Evolutionary conservation across 1,140 invertebrate genomes (phyloP), one percentile per base, ranked within the genome.

Genomic region (Euschistus heros): DNA sequence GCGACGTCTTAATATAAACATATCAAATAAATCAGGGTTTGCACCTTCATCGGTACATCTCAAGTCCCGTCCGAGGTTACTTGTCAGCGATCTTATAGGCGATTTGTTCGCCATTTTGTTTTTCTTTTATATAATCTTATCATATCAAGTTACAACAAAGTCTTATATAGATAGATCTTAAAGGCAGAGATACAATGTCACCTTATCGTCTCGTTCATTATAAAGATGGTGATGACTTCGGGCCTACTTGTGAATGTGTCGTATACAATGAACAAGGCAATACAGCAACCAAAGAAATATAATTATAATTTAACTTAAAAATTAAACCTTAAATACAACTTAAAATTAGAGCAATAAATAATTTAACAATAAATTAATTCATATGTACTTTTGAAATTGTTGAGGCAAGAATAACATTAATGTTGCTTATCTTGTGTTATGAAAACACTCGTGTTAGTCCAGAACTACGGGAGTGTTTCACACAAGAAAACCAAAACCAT

Each of bases 231-330:
- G 22, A 27, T 57, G 54, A 57, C 54, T 57, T 57, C 54, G 8
- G 54, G 54, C 54, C 54, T 57, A 57, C 54, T 57, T 57, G 54
- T 57, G 54, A 24, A 17, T 57, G 33, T 37, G 33, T 57, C 47
- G 20, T 17, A 24, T 57, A 57, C 5, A 26, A 57, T 57, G 54
- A 57, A 57, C 24, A 57, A 57, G 54, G 24, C 54, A 24, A 57
- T 22, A 14, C 24, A 10, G 54, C 18, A 17, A 57, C 18, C 47
- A 50, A 6, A 50, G 22, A 50, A 50, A 50, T 10, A 50, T 50
- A 50, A 50, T 14, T 50, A 20, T 22, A 50, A 50, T 50, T 50
- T 18, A 50, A 50, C 22, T 6, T 50, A 50, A 4, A 50, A 22
- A n/a, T 50, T 50, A 10, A 50, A 5, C 22, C 30, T 30, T 37